A percentile compares a stretch with the other conserved stretches of the same genome.
phyloP scores from a whole-genome alignment of 2,113 vertebrate genomes.

The Gallinago undulata region DNA sequence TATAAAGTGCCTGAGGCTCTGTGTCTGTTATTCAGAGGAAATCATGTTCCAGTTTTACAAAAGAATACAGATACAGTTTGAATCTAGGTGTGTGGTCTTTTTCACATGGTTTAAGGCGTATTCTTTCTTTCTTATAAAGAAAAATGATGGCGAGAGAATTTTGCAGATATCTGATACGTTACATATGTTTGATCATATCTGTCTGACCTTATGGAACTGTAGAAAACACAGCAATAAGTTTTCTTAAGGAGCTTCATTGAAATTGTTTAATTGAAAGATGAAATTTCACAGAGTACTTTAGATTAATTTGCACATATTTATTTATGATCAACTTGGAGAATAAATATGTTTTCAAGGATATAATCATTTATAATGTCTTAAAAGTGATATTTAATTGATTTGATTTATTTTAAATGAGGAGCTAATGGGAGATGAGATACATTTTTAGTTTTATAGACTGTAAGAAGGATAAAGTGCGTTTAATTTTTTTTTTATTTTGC shows the following conservation, averaged over 20 bases:
- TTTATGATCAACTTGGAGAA: constrained; percentile 66
- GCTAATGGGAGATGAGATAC: constrained; percentile 35
- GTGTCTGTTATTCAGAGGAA: constrained; percentile 68
- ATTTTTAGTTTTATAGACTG: constrained; percentile 59
- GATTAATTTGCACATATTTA: constrained; percentile 62
- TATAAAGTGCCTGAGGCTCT: constrained; percentile 77
- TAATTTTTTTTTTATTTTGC: constrained; percentile 37
- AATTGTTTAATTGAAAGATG: constrained; percentile 65
- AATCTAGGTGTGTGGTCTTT: neutral
- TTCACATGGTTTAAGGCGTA: constrained; percentile 28
- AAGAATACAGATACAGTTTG: neutral
- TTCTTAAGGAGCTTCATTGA: constrained; percentile 53
- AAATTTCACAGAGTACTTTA: constrained; percentile 53
- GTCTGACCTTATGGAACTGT: constrained; percentile 33
- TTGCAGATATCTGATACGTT: neutral
- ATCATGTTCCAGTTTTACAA: constrained; percentile 50
- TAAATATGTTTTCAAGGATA: constrained; percentile 49
- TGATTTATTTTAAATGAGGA: constrained; percentile 48
- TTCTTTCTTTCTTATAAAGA: neutral
- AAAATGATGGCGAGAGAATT: neutral
- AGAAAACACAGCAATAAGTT: constrained; percentile 35
- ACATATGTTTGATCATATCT: constrained; percentile 34
- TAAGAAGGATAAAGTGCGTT: constrained; percentile 30
- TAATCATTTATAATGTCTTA: constrained; percentile 14
- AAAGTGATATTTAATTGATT: constrained; percentile 55